Evolutionary conservation across 2,888 invertebrate genomes (phyloP).

Genomic region (Eilema sororculum): DNA sequence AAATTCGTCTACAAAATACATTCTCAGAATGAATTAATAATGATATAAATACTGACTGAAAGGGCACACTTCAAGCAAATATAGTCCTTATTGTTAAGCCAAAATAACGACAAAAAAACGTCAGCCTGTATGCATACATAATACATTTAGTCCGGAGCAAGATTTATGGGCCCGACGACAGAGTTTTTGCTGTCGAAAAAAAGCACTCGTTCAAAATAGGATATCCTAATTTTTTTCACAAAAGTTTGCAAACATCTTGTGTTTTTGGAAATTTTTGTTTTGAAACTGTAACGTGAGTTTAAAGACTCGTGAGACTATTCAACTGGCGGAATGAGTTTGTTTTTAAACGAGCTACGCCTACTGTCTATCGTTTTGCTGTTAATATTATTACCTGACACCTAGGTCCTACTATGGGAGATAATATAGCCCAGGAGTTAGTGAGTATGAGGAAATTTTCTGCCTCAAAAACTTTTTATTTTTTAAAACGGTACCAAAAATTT

Average conservation of each 20-base stretch:
- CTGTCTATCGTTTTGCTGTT: background rate
- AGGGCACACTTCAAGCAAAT: conserved; percentile 22
- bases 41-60: background rate
- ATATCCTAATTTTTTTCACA: conserved; percentile 50
- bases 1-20: conserved; percentile 2
- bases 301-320: background rate
- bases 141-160: conserved; percentile 47
- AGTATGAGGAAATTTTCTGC: no score
- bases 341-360: background rate
- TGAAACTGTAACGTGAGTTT: background rate
- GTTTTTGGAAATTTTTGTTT: conserved; percentile 22
- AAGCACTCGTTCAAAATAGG: conserved; percentile 47
- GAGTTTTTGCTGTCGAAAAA: conserved; percentile 53
- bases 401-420: background rate
- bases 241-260: conserved; percentile 27
- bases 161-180: conserved; percentile 55
- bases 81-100: conserved; percentile 25
- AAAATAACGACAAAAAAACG: conserved; percentile 31
- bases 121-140: conserved; percentile 38
- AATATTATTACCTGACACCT: no score
- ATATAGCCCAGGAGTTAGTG: background rate
- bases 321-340: background rate
- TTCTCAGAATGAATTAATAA: conserved; percentile 6
- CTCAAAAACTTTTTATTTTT: no score
- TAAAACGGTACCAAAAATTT: no score